These are phyloP conservation scores for Mustelus asterias DNA, from an alignment of 2,113 vertebrate genomes.

Conservation along the genomic window DNA sequence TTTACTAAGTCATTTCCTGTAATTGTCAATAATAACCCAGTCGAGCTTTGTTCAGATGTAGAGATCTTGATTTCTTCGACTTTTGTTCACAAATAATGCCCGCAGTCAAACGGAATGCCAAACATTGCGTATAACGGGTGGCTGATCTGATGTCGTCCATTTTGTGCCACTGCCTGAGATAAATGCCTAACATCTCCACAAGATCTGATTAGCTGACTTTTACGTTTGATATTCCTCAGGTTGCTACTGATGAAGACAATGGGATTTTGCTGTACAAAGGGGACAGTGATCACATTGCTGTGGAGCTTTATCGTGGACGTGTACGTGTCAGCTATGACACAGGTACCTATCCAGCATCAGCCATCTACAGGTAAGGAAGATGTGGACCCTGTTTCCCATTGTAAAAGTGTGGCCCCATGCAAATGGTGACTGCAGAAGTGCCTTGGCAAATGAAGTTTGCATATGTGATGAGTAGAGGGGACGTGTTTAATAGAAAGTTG, in stretches of 20 bases:
- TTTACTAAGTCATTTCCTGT: neutral
- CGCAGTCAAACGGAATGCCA: neutral
- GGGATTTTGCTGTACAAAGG: conserved; percentile 92
- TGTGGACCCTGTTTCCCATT: neutral
- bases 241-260: conserved; percentile 93
- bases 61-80: neutral
- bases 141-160: neutral
- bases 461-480: neutral
- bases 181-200: neutral
- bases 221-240: conserved; percentile 54
- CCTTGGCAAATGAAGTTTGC: neutral
- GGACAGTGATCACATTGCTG: conserved; percentile 82
- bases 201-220: neutral
- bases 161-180: neutral
- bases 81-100: neutral
- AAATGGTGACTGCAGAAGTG: neutral
- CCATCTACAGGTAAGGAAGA: conserved; percentile 86
- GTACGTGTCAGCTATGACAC: conserved; percentile 93
- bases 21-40: neutral
- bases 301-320: conserved; percentile 87
- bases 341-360: conserved; percentile 82
- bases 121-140: neutral
- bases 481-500: neutral
- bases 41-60: neutral
- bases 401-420: neutral